Conservation (phyloP, 2,113 vertebrate species). For the Probosciger aterrimus region DNA sequence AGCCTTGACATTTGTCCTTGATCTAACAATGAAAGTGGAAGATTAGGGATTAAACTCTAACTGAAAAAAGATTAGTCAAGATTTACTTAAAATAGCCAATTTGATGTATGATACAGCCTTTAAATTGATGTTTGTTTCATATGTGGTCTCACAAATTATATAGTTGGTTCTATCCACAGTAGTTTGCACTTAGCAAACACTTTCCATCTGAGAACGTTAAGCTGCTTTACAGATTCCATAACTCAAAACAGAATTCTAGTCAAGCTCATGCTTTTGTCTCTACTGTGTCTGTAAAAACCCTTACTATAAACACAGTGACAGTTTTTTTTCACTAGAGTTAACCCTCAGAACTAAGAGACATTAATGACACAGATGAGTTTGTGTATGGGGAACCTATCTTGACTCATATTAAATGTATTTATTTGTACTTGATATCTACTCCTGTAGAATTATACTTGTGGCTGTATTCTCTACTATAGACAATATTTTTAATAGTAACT, state of each 20-base stretch:
- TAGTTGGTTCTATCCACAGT: background rate
- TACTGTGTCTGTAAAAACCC: background rate
- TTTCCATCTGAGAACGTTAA: background rate
- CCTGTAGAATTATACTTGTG: background rate
- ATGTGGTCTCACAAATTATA: background rate
- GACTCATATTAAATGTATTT: background rate
- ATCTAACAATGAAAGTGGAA: constrained; percentile 52
- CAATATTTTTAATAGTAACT: background rate
- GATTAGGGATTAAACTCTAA: constrained; percentile 59
- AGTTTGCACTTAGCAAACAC: background rate
- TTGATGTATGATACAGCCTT: background rate
- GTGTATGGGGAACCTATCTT: background rate
- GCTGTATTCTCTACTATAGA: background rate
- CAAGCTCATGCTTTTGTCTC: background rate
- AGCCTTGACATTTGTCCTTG: constrained; percentile 67
- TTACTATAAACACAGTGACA: background rate
- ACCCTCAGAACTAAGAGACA: background rate
- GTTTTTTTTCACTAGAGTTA: background rate
- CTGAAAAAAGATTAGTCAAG: background rate
- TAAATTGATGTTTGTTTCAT: background rate
- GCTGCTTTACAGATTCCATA: background rate
- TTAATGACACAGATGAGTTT: background rate
- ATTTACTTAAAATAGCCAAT: background rate
- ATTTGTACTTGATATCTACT: background rate
- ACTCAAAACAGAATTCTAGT: background rate